phyloP scores from a whole-genome alignment of 2,113 vertebrate species.

The Elephas maximus region DNA sequence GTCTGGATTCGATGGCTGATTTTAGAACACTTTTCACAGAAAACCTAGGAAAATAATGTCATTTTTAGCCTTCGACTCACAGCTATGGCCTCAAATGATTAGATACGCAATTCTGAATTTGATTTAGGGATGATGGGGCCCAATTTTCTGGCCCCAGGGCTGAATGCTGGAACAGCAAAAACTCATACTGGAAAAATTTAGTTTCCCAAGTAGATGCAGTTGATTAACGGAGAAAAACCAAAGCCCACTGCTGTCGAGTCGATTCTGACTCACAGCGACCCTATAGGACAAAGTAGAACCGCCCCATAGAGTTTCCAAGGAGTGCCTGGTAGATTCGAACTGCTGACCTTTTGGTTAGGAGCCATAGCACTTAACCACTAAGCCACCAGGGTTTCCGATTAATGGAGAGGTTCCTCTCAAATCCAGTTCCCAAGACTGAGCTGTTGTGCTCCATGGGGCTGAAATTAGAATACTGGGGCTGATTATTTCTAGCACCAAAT shows the following conservation, averaged over 20 bases:
- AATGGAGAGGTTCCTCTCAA: slow-evolving; percentile 68
- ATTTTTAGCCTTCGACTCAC: slow-evolving; percentile 23
- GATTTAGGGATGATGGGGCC: slow-evolving; percentile 58
- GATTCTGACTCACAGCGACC: too few species aligned
- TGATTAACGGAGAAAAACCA: slow-evolving; percentile 68
- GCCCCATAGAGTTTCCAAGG: too few species aligned
- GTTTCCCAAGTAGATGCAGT: slow-evolving; percentile 66
- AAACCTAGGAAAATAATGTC: slow-evolving; percentile 56
- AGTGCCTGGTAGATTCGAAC: too few species aligned
- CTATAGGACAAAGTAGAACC: too few species aligned
- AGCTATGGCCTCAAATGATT: slow-evolving; percentile 52
- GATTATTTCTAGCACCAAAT: slow-evolving; percentile 57
- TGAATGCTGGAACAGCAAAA: slow-evolving; percentile 64
- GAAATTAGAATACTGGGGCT: slow-evolving; percentile 48
- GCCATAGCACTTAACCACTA: too few species aligned
- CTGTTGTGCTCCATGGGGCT: slow-evolving; percentile 42
- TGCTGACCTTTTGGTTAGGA: too few species aligned
- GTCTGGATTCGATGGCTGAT: slow-evolving; percentile 11
- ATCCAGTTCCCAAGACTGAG: slow-evolving; percentile 36
- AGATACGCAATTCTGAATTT: slow-evolving; percentile 66
- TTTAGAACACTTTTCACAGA: slow-evolving; percentile 38
- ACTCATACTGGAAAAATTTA: slow-evolving; percentile 62
- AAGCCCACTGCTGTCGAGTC: too few species aligned
- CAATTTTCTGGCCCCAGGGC: slow-evolving; percentile 49
- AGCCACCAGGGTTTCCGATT: background rate